Conservation (phyloP, 2,113 vertebrate species). For the Chamaetylas fuelleborni region DNA sequence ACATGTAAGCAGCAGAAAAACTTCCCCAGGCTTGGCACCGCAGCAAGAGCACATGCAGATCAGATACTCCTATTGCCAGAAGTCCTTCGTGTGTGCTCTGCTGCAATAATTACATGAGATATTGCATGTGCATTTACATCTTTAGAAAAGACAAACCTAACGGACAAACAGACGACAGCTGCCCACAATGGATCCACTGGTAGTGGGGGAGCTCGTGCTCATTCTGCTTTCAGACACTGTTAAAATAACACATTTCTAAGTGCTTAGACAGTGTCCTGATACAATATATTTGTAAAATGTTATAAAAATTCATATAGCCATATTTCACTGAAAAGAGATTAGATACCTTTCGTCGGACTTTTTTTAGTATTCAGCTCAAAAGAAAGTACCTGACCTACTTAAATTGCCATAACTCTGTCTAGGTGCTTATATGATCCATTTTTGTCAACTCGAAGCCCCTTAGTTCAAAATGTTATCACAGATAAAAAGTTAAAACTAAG, state of each 20-base stretch:
- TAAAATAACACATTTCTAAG: not conserved
- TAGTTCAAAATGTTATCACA: not conserved
- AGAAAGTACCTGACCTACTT: not conserved
- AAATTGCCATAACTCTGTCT: not conserved
- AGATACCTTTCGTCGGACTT: not conserved
- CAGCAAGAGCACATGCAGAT: not conserved
- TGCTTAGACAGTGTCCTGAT: not conserved
- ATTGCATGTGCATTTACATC: not conserved
- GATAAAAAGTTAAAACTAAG: not conserved
- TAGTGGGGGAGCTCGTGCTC: not conserved
- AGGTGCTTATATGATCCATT: not conserved
- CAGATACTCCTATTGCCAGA: not conserved
- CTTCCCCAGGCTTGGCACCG: not conserved
- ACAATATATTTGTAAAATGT: not conserved
- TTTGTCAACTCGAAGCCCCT: not conserved
- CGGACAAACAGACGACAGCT: not conserved
- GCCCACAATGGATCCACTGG: accelerated
- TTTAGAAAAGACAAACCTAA: not conserved
- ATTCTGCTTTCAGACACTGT: not conserved
- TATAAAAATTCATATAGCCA: not conserved
- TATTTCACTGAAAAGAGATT: not conserved
- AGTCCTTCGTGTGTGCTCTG: accelerated
- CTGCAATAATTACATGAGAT: not conserved
- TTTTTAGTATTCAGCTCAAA: not conserved
- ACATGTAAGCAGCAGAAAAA: not conserved